Evolutionary conservation across 2,888 invertebrate genomes (phyloP), one percentile per base, ranked within the genome.

Genomic region (Agrilus cyanescens): DNA sequence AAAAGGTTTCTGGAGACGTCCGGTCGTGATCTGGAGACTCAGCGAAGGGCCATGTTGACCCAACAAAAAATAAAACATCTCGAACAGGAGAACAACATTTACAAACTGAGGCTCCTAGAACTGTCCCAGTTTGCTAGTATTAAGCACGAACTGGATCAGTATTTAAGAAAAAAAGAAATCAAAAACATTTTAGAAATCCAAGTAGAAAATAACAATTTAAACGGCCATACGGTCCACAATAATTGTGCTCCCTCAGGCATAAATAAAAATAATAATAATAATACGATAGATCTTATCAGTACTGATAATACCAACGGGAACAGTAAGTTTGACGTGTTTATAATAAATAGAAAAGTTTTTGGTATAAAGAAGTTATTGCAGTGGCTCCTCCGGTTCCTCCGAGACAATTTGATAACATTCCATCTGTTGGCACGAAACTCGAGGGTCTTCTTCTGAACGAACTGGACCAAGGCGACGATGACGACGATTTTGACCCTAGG

Each of bases 1-100:
- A 86, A 83, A 75, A 78, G 89, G 59, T 96, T 93, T 69, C 72
- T 96, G 58, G 95, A 91, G 62, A 89, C 89, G 47, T 88, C 88
- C 42, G 89, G 89, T 44, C 85, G 85, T 63, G 88, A 89, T 62
- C 71, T 89, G 45, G 94, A 95, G 63, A 74, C 86, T 49, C 85
- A 86, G 62, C 84, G 91, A 61, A 74, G 82, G 53, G 71, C 78
- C 43, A 75, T 82, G 66, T 61, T 81, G 6, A 75, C 93, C 41
- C 88, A 93, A 57, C 82, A 90, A 56, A 85, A 86, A 62, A 87
- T 95, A 50, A 85, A 87, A 59, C 80, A 83, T 55, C 65, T 95
- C 53, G 93, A 95, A 65, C 73, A 82, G 52, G 93, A 94, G 60
- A 85, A 90, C 65, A 78, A 80, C 49, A 74, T 82, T 32, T 85